Conservation (phyloP, 1,140 invertebrate species). For the Sycophaga agraensis region DNA sequence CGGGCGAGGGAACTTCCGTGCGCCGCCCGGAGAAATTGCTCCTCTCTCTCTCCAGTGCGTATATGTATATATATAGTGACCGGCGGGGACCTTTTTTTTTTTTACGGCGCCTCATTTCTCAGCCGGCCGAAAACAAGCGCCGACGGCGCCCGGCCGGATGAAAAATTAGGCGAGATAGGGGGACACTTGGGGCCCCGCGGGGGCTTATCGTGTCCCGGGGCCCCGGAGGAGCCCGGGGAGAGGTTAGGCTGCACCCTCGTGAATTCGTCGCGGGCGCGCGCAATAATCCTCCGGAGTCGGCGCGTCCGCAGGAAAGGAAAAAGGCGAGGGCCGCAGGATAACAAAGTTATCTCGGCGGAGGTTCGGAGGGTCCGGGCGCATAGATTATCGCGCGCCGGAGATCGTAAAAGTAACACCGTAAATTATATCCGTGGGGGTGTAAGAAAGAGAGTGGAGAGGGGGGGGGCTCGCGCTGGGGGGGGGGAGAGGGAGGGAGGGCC, state of each 20-base stretch:
- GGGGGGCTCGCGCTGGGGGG: too few species aligned
- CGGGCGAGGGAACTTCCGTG: slow-evolving; percentile 11
- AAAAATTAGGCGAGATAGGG: slow-evolving; percentile 24
- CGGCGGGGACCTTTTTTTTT: too few species aligned
- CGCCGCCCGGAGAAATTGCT: background rate
- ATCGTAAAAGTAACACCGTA: slow-evolving; percentile 53
- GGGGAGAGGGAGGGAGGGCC: too few species aligned
- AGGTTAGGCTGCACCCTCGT: too few species aligned
- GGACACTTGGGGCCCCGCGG: background rate
- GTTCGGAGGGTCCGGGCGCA: background rate
- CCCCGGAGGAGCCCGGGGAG: too few species aligned
- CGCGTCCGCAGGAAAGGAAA: too few species aligned
- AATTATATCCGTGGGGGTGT: slow-evolving; percentile 37
- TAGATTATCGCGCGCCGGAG: slow-evolving; percentile 30
- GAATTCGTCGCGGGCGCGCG: slow-evolving; percentile 3
- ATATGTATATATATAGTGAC: too few species aligned
- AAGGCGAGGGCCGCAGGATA: background rate
- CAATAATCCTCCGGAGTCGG: too few species aligned
- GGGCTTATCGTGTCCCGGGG: too few species aligned
- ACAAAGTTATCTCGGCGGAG: too few species aligned
- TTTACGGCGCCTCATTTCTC: too few species aligned
- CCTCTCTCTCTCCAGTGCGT: too few species aligned
- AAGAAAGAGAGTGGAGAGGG: slow-evolving; percentile 32
- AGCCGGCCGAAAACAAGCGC: background rate
- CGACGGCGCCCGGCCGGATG: background rate